phyloP scores from a whole-genome alignment of 2,888 invertebrate genomes.

The Trimorus sp. region DNA sequence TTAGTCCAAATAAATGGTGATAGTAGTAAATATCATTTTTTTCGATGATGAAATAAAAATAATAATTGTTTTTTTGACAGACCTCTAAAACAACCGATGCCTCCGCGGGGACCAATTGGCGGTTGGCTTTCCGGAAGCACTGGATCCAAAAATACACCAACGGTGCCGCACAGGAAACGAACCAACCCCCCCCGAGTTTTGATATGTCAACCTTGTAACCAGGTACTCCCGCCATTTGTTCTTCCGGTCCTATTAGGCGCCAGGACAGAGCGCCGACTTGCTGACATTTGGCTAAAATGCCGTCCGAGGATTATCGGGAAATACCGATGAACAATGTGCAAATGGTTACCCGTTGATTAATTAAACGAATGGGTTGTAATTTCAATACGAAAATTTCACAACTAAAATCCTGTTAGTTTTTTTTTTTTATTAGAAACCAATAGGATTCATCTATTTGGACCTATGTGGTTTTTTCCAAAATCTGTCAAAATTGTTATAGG shows the following conservation, averaged over 20 bases:
- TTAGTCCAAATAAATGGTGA: no score
- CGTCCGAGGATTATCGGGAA: neutral
- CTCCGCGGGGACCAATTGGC: constrained; percentile 62
- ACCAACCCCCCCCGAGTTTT: constrained; percentile 79
- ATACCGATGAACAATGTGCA: constrained; percentile 22
- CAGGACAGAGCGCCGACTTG: constrained; percentile 69
- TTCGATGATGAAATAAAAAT: neutral
- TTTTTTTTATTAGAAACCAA: no score
- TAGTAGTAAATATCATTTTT: constrained; percentile 4
- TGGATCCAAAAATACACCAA: constrained; percentile 54
- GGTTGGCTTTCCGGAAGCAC: constrained; percentile 74
- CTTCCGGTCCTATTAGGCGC: constrained; percentile 25
- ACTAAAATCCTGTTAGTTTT: no score
- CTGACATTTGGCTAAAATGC: constrained; percentile 53
- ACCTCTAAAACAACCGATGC: constrained; percentile 21
- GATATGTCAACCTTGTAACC: no score
- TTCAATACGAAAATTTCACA: no score
- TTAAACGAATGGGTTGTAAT: no score
- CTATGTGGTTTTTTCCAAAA: no score
- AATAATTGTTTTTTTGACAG: constrained; percentile 20
- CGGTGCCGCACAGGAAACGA: constrained; percentile 60
- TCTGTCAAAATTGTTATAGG: no score
- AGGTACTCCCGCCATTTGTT: no score
- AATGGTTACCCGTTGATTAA: constrained; percentile 30
- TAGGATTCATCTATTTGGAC: no score